Percentiles rank a stretch among this genome's conserved stretches.
Conservation (phyloP, 2,888 invertebrate species). For the Spodoptera picta region DNA sequence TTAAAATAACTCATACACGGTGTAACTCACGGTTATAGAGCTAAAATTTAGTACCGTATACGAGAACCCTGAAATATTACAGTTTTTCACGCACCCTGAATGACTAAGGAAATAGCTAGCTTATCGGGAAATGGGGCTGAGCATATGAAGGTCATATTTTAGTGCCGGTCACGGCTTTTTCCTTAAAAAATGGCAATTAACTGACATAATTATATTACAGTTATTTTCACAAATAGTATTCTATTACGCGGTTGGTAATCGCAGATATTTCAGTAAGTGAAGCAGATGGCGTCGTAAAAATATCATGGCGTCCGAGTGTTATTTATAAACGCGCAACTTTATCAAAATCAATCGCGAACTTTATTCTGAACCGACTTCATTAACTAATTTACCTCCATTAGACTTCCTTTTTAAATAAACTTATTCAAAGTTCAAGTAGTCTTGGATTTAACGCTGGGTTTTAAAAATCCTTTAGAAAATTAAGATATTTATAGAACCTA, state of each 20-base stretch:
- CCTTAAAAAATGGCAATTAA: constrained; percentile 14
- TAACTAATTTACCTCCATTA: no score
- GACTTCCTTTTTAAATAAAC: no score
- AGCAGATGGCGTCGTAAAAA: constrained; percentile 5
- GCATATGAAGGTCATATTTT: constrained; percentile 20
- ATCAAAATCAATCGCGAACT: constrained; percentile 13
- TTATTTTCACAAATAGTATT: constrained; percentile 18
- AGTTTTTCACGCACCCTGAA: constrained; percentile 56
- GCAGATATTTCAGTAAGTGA: constrained; percentile 12
- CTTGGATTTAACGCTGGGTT: no score
- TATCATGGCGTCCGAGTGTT: constrained; percentile 12
- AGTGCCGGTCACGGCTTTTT: constrained; percentile 5
- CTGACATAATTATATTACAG: constrained; percentile 11
- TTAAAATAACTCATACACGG: constrained; percentile 59
- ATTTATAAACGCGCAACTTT: constrained; percentile 21
- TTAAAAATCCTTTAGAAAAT: no score
- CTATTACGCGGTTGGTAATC: constrained; percentile 12
- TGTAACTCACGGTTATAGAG: constrained; percentile 42
- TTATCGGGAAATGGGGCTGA: constrained; percentile 39
- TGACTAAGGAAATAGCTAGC: constrained; percentile 46
- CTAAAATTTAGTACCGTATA: constrained; percentile 53
- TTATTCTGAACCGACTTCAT: background rate
- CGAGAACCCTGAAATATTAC: constrained; percentile 52
- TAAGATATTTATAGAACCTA: no score
- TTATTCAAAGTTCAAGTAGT: no score